Evolutionary conservation across 2,888 invertebrate species (phyloP), one percentile per base, ranked within the genome.

Genomic region (Augiades crinisus): DNA sequence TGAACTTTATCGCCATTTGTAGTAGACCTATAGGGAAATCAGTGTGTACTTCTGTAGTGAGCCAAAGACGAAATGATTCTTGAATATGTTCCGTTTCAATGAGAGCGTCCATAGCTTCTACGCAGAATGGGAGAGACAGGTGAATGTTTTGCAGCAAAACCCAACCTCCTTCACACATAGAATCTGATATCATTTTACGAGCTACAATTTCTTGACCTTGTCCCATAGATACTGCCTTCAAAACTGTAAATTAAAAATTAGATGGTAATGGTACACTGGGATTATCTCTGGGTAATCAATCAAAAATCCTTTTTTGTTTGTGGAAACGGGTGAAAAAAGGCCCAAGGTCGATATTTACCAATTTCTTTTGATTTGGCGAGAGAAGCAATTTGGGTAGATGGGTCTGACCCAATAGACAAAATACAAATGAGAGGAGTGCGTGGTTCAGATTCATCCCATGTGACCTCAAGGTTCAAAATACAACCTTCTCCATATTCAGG

Each of bases 1-100:
- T 99, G 74, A 98, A 99, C 84, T 99, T 99, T 54, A 99, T 97
- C 3, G 97, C 96, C 93, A 97, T 96, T 92, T 98, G 95, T 10
- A 94, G 79, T 22, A 94, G 75, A 3, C 94, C 97, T 67, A 99
- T 99, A 0, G 98, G 98, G 80, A 99, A 99, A 63, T 97, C 95
- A 7, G 94, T 91, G 75, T 99, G 98, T 0, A 96, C 96, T 91
- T 98, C 98, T 0, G 98, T 98, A 0, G 98, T 98, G 60, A 99
- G 92, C 98, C 98, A 99, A 37, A 98, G 91, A 44, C 98, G 92
- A 78, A 98, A 98, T 0, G 92, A 91, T 4, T 95, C 94, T 69
- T 97, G 93, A 10, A 98, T 93, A 44, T 92, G 92, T 66, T 96
- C 96, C 0, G 96, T 93, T 81, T 97, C 97, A 5, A 96, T 93